Conservation (phyloP, 2,888 invertebrate genomes). For the Microplitis deprimator region DNA sequence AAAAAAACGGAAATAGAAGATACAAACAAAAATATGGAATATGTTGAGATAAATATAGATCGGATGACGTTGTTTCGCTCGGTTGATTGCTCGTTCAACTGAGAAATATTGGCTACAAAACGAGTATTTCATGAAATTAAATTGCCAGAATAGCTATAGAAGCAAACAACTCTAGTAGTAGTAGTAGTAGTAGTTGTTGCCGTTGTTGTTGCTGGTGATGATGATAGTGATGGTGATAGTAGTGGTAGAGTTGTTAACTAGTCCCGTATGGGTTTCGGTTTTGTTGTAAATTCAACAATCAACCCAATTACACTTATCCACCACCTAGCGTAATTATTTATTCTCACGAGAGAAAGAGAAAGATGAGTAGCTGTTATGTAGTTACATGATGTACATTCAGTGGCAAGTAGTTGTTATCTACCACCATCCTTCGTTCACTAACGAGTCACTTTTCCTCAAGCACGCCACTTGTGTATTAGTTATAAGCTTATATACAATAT, state of each 20-base stretch:
- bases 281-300: conserved; percentile 7
- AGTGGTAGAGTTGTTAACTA: neutral
- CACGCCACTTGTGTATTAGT: neutral
- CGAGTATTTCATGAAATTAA: conserved; percentile 18
- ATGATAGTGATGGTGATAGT: too few relatives aligned
- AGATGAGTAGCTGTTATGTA: neutral
- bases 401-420: conserved; percentile 6
- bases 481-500: too few relatives aligned
- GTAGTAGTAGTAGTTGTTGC: too few relatives aligned
- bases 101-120: conserved; percentile 8
- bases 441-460: conserved; percentile 6
- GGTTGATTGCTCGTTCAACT: conserved; percentile 18
- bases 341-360: neutral
- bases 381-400: neutral
- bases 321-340: neutral
- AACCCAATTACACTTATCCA: conserved; percentile 11
- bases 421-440: neutral
- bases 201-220: too few relatives aligned
- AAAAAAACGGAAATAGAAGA: neutral
- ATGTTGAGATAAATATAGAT: conserved; percentile 24
- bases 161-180: neutral
- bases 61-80: conserved; percentile 10
- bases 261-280: too few relatives aligned
- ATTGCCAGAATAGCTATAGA: neutral
- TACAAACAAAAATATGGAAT: neutral